These are phyloP conservation scores for Amphipyra tragopoginis DNA, from an alignment of 2,888 invertebrate species.

Conservation along the genomic window DNA sequence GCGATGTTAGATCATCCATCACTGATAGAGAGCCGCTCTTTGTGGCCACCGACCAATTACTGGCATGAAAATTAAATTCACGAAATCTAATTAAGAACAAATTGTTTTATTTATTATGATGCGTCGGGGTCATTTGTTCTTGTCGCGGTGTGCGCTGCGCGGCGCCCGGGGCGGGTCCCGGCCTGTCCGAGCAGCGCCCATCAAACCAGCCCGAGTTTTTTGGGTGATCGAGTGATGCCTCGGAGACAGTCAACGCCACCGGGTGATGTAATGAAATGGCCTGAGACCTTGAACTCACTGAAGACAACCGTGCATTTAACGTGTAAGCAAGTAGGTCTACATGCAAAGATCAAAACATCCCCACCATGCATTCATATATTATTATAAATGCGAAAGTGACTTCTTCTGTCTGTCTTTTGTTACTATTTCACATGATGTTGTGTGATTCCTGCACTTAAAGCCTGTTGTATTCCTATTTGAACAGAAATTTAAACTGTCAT, in stretches of 20 bases:
- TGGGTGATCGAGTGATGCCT: constrained; percentile 55
- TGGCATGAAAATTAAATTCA: constrained; percentile 90
- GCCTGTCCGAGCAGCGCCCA: constrained; percentile 62
- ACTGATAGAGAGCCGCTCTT: constrained; percentile 85
- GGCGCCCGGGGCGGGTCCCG: constrained; percentile 86
- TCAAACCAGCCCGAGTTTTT: constrained; percentile 67
- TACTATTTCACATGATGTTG: too few species aligned
- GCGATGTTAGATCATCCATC: constrained; percentile 88
- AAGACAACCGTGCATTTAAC: constrained; percentile 12
- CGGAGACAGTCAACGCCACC: constrained; percentile 53
- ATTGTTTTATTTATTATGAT: constrained; percentile 91
- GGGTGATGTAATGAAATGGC: constrained; percentile 52
- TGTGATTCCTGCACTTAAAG: too few species aligned
- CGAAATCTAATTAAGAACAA: constrained; percentile 90
- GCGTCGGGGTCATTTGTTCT: constrained; percentile 88
- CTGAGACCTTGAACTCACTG: constrained; percentile 55
- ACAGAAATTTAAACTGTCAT: too few species aligned
- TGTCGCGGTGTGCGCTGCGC: constrained; percentile 77
- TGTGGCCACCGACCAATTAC: constrained; percentile 90
- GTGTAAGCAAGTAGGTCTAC: background rate
- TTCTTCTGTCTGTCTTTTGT: too few species aligned
- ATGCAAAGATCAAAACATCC: too few species aligned
- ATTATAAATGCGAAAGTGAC: too few species aligned
- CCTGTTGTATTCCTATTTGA: too few species aligned
- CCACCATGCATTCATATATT: too few species aligned